A percentile compares a stretch with the other conserved stretches of the same genome.
Conservation (phyloP, 2,113 vertebrate genomes). For the Chlorodrepanis virens region DNA sequence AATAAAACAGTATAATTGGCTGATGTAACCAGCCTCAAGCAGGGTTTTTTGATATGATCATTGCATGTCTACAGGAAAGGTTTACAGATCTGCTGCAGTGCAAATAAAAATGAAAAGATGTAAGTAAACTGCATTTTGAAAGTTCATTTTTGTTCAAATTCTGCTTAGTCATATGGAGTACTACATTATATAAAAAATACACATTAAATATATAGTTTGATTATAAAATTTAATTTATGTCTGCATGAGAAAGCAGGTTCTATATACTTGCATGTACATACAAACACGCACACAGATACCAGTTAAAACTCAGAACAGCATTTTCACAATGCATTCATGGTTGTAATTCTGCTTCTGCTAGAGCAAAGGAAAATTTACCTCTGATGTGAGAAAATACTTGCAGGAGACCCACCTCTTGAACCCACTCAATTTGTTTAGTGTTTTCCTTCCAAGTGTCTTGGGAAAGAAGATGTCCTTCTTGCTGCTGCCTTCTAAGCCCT, state of each 20-base stretch:
- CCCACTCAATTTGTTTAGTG: not conserved
- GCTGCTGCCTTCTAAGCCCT: not conserved
- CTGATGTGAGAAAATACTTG: not conserved
- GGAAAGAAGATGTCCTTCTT: not conserved
- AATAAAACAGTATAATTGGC: not conserved
- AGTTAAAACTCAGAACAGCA: not conserved
- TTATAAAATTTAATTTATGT: not conserved
- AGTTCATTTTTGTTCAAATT: not conserved
- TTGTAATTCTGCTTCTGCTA: not conserved
- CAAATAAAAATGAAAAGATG: not conserved
- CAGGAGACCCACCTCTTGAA: not conserved
- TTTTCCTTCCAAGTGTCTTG: not conserved
- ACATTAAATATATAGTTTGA: not conserved
- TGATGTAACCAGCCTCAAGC: not conserved
- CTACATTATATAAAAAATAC: not conserved
- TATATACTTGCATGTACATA: not conserved
- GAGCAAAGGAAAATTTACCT: not conserved
- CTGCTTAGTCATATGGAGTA: not conserved
- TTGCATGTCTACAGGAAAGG: not conserved
- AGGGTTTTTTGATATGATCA: not conserved
- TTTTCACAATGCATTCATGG: not conserved
- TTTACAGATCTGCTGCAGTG: not conserved
- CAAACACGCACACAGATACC: not conserved
- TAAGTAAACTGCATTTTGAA: not conserved
- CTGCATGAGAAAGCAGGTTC: not conserved